phyloP scores from a whole-genome alignment of 2,797 vertebrate species.

The Eutrigla gurnardus region DNA sequence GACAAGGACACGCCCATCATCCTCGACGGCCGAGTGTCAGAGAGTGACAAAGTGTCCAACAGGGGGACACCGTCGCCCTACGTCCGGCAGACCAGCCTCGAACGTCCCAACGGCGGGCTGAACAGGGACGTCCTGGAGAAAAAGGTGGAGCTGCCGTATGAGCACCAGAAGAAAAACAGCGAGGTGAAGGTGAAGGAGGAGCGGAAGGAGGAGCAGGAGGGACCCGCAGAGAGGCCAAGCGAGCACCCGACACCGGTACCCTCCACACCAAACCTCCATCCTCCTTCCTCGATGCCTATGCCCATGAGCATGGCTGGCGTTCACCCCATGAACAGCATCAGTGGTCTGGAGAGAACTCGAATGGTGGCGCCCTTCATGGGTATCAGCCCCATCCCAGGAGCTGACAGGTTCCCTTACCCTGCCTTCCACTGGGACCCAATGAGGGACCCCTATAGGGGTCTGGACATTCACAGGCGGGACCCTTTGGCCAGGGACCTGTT shows the following conservation, averaged over 20 bases:
- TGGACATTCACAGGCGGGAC: slow-evolving; percentile 95
- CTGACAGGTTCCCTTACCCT: slow-evolving; percentile 95
- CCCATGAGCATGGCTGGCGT: slow-evolving; percentile 92
- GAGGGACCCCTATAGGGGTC: slow-evolving; percentile 93
- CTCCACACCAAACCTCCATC: slow-evolving; percentile 83
- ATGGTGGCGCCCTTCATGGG: slow-evolving; percentile 98
- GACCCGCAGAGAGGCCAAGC: slow-evolving; percentile 82
- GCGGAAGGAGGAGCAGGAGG: slow-evolving; percentile 94
- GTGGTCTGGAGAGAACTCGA: slow-evolving; percentile 94
- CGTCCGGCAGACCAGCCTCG: slow-evolving; percentile 85
- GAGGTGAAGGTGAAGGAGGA: slow-evolving; percentile 98
- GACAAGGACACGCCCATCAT: slow-evolving; percentile 90
- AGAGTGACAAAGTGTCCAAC: slow-evolving; percentile 87
- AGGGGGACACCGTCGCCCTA: slow-evolving; percentile 91
- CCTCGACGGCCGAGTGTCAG: slow-evolving; percentile 86
- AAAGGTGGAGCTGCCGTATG: slow-evolving; percentile 84
- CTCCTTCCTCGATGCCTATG: slow-evolving; percentile 88
- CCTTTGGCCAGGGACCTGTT: slow-evolving; percentile 93
- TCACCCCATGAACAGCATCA: slow-evolving; percentile 94
- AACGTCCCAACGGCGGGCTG: slow-evolving; percentile 89
- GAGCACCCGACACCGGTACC: slow-evolving; percentile 63
- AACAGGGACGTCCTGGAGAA: slow-evolving; percentile 90
- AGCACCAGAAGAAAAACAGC: slow-evolving; percentile 89
- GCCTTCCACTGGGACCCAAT: slow-evolving; percentile 98
- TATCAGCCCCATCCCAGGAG: slow-evolving; percentile 94